Conservation (phyloP, 2,888 invertebrate genomes). For the Limnephilus marmoratus region DNA sequence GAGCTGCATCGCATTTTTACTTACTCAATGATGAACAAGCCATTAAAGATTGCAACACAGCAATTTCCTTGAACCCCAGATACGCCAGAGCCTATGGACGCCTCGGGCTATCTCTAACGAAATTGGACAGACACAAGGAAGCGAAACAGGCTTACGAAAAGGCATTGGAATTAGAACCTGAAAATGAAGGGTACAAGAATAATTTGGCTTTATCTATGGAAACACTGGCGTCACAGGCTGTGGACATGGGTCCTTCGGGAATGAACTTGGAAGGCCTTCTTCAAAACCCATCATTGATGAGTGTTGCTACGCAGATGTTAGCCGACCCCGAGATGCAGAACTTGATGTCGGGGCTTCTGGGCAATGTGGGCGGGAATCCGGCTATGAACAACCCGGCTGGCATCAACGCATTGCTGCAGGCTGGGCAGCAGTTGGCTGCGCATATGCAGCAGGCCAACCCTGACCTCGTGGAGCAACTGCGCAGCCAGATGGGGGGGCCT, state of each 20-base stretch:
- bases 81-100: slow-evolving; percentile 98
- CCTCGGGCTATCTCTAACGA: slow-evolving; percentile 92
- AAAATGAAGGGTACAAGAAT: slow-evolving; percentile 92
- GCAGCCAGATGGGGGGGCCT: slow-evolving; percentile 76
- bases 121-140: slow-evolving; percentile 88
- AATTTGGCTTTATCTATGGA: slow-evolving; percentile 92
- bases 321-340: slow-evolving; percentile 90
- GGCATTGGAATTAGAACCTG: slow-evolving; percentile 94
- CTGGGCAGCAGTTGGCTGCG: slow-evolving; percentile 88
- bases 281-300: slow-evolving; percentile 89
- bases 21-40: slow-evolving; percentile 89
- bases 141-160: slow-evolving; percentile 92
- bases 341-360: slow-evolving; percentile 81
- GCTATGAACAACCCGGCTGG: slow-evolving; percentile 67
- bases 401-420: slow-evolving; percentile 76
- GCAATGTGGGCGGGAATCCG: slow-evolving; percentile 71
- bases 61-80: slow-evolving; percentile 90
- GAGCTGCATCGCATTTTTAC: slow-evolving; percentile 97
- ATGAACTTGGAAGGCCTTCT: slow-evolving; percentile 82
- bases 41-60: slow-evolving; percentile 93
- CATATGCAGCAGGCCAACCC: slow-evolving; percentile 91
- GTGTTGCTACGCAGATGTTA: slow-evolving; percentile 91
- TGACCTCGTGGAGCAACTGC: slow-evolving; percentile 87
- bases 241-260: slow-evolving; percentile 66
- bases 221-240: slow-evolving; percentile 69